Evolutionary conservation across 2,797 vertebrate genomes (phyloP).

Genomic region (Lateolabrax maculatus): DNA sequence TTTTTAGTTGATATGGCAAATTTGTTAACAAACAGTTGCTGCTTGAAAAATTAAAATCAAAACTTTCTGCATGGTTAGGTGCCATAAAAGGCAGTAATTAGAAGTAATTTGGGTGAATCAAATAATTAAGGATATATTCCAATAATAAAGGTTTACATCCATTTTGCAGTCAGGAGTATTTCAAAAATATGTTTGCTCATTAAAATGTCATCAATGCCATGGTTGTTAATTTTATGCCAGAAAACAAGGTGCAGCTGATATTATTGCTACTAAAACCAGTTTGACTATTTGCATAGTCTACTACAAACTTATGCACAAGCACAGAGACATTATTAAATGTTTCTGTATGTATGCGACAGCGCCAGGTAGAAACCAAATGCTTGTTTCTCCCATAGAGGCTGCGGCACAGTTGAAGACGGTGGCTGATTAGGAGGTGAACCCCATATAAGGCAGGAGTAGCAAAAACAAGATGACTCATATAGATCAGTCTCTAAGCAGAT

Average conservation of each 20-base stretch:
- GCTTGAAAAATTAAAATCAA: too few relatives aligned
- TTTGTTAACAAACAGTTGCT: too few relatives aligned
- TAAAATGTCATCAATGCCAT: slow-evolving; percentile 2
- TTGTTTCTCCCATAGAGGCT: slow-evolving; percentile 13
- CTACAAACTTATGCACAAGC: slow-evolving; percentile 18
- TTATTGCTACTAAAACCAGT: slow-evolving; percentile 28
- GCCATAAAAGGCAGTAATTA: not conserved
- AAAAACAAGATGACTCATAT: slow-evolving; percentile 72
- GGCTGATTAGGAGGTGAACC: slow-evolving; percentile 53
- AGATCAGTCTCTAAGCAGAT: slow-evolving; percentile 67
- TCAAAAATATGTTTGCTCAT: not conserved
- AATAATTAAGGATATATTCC: slow-evolving; percentile 3
- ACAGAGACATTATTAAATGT: slow-evolving; percentile 30
- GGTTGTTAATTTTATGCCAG: not conserved
- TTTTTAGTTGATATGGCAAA: not conserved
- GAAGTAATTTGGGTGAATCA: slow-evolving; percentile 7
- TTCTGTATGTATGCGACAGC: slow-evolving; percentile 42
- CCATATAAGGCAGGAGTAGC: slow-evolving; percentile 58
- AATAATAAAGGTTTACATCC: not conserved
- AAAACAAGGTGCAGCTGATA: slow-evolving; percentile 10
- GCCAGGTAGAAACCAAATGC: slow-evolving; percentile 33
- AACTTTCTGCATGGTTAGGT: not conserved
- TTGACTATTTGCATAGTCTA: slow-evolving; percentile 38
- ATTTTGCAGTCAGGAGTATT: slow-evolving; percentile 3
- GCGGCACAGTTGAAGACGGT: slow-evolving; percentile 28